phyloP scores from a whole-genome alignment of 2,797 vertebrate species.

The Peromyscus melanophrys region DNA sequence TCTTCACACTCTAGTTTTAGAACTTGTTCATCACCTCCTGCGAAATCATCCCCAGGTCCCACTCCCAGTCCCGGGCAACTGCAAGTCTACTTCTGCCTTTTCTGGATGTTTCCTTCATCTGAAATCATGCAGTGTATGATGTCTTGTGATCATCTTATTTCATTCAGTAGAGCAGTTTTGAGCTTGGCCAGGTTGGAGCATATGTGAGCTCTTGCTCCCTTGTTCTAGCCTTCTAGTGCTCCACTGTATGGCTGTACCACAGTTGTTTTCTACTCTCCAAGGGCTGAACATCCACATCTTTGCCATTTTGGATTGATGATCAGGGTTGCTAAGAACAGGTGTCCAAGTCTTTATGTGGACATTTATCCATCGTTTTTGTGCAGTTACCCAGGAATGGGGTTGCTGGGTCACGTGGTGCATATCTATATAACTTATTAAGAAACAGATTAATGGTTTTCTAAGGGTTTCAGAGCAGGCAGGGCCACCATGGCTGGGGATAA shows the following conservation, averaged over 20 bases:
- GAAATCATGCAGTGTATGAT: neutral
- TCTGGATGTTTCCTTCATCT: neutral
- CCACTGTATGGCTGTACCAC: neutral
- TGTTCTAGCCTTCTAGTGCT: neutral
- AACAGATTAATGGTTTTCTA: conserved; percentile 7
- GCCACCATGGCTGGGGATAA: neutral
- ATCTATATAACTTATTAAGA: conserved; percentile 16
- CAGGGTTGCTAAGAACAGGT: neutral
- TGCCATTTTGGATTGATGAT: neutral
- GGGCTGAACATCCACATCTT: neutral
- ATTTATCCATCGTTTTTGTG: neutral
- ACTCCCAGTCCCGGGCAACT: neutral
- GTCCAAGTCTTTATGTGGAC: neutral
- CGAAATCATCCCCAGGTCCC: neutral
- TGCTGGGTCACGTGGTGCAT: neutral
- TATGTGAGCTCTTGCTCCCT: no score
- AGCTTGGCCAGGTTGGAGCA: neutral
- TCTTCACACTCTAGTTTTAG: neutral
- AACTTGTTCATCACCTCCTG: neutral
- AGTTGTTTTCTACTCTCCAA: neutral
- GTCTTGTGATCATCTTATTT: neutral
- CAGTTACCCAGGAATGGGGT: neutral
- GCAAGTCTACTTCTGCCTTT: neutral
- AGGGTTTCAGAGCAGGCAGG: neutral
- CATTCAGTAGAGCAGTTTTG: neutral